A percentile compares a stretch with the other conserved stretches of the same genome.
phyloP scores from a whole-genome alignment of 2,113 vertebrate genomes.

The Acanthisitta chloris region DNA sequence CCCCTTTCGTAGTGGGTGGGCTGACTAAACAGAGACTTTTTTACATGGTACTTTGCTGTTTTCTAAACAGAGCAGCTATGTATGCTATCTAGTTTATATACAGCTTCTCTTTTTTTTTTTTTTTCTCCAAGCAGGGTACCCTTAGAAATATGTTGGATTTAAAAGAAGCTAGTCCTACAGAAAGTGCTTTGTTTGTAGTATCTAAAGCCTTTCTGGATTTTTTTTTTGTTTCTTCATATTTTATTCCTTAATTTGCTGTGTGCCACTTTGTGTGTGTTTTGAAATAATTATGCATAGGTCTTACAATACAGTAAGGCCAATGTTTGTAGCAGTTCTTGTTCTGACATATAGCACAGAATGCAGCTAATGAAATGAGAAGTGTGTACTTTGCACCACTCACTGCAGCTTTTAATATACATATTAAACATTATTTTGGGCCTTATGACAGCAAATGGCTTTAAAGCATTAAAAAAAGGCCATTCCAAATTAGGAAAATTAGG shows the following conservation, averaged over 20 bases:
- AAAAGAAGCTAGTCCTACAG: constrained; percentile 57
- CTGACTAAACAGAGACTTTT: constrained; percentile 75
- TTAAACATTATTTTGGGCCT: constrained; percentile 36
- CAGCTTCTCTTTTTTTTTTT: constrained; percentile 32
- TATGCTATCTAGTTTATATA: constrained; percentile 77
- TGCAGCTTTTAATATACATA: constrained; percentile 23
- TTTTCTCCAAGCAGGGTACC: constrained; percentile 55
- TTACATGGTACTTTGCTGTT: constrained; percentile 76
- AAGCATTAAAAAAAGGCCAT: constrained; percentile 23
- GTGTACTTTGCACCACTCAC: constrained; percentile 23
- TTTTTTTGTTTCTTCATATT: neutral
- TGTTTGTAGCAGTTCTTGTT: constrained; percentile 50
- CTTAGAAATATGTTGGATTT: constrained; percentile 66
- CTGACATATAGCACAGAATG: constrained; percentile 20
- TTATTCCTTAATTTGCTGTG: constrained; percentile 47
- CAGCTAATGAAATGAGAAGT: constrained; percentile 54
- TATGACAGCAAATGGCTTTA: neutral
- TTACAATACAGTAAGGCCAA: constrained; percentile 51
- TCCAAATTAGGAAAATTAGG: constrained; percentile 43
- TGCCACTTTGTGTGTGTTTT: constrained; percentile 58
- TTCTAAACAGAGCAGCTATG: constrained; percentile 77
- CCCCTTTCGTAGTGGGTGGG: constrained; percentile 74
- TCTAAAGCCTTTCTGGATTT: constrained; percentile 23
- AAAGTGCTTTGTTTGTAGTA: constrained; percentile 62
- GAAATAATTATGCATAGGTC: constrained; percentile 39